Base-by-base conservation (phyloP, 2,113 vertebrate species). In the Gymnorhina tibicen region DNA sequence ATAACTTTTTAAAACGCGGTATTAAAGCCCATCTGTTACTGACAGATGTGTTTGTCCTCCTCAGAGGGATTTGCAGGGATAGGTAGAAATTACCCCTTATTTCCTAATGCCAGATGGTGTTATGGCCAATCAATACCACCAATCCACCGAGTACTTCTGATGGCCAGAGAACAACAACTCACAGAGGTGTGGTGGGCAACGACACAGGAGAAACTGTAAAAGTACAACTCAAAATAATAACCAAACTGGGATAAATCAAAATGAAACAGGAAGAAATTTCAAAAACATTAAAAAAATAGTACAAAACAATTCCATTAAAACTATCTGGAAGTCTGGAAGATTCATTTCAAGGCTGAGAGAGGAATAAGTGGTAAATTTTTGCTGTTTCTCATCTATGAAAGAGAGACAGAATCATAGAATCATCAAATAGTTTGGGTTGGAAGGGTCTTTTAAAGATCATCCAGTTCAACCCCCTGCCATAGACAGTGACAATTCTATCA, bases 401-500 rank as follows among this genome's bases (percentile, higher is more conserved):
- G 46, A 75, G 20, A 64, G 16, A 35, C 1, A 47, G 42, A 67
- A 37, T 28, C 30, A 67, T 3, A 9, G 35, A 82, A 46, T 37
- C 4, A 50, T 28, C 0, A 5, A 58, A 6, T 2, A 67, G 5
- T 67, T 55, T 67, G 59, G 27, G 35, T 30, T 84, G 46, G 67
- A 62, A 63, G 10, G 28, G 13, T 28, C 3, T 23, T 69, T 39
- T 44, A 27, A 35, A 58, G 11, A 4, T 24, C 42, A 11, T 4
- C 28, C 16, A 32, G 47, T 32, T 41, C 74, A 67, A 4, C 3
- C 2, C 7, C 18, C 21, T 74, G 53, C 60, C 21, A 12, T 0
- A 3, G 44, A 23, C 14, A 62, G 53, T 35, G 41, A 21, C 60
- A 53, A 23, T 20, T 23, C 2, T 6, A 27, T 9, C 46, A 62